A percentile compares a stretch with the other conserved stretches of the same genome.
Conservation (phyloP, 1,140 invertebrate species). For the Maconellicoccus hirsutus region DNA sequence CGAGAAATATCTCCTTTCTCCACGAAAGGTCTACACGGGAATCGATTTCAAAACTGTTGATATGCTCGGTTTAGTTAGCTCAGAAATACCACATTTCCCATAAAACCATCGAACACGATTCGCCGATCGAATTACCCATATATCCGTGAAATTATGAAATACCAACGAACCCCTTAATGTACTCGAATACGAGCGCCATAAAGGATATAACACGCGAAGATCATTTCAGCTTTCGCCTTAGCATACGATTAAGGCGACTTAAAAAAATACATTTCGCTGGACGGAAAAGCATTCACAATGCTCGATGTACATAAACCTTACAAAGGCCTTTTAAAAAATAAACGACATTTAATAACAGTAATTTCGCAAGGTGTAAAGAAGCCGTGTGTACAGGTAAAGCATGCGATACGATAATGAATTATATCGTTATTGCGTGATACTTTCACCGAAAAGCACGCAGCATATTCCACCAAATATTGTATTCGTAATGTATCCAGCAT, state of each 20-base stretch:
- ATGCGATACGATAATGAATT: conserved; percentile 5
- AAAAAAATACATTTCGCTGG: background rate
- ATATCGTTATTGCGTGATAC: background rate
- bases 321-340: background rate
- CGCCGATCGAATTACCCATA: background rate
- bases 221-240: background rate
- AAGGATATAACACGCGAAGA: background rate
- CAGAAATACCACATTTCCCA: too few relatives aligned
- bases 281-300: background rate
- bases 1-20: too few relatives aligned
- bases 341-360: conserved; percentile 3
- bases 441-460: background rate
- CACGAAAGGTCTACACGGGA: too few relatives aligned
- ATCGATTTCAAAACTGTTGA: too few relatives aligned
- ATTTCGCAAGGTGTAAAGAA: background rate
- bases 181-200: background rate
- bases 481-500: too few relatives aligned
- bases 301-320: background rate
- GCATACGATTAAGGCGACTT: background rate
- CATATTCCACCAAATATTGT: too few relatives aligned
- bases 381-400: background rate
- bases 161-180: background rate
- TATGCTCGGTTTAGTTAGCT: too few relatives aligned
- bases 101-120: background rate
- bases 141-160: background rate